Evolutionary conservation across 1,140 invertebrate genomes (phyloP).

Genomic region (Hylyphantes graminicola): DNA sequence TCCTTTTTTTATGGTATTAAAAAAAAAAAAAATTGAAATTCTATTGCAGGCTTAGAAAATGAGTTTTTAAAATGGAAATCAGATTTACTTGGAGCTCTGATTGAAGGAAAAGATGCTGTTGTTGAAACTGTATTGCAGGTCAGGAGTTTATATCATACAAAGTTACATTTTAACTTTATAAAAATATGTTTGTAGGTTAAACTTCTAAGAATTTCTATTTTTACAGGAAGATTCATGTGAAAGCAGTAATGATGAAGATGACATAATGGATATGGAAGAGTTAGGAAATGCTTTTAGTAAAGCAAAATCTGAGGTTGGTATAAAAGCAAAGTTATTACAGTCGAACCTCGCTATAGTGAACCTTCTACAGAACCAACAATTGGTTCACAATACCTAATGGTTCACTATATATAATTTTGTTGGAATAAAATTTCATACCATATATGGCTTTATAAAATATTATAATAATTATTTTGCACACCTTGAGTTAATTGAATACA

Average conservation of each 20-base stretch:
- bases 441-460: no score
- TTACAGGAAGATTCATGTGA: slow-evolving; percentile 56
- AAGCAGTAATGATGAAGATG: slow-evolving; percentile 63
- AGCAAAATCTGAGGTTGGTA: slow-evolving; percentile 62
- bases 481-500: no score
- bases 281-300: slow-evolving; percentile 67
- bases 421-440: no score
- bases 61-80: background rate
- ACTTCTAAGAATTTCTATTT: background rate
- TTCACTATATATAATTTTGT: no score
- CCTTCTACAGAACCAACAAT: no score
- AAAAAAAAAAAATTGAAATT: background rate
- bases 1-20: background rate
- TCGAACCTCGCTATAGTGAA: no score
- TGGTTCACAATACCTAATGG: no score
- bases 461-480: no score
- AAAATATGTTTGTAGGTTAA: background rate
- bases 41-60: background rate
- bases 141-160: no score
- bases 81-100: background rate
- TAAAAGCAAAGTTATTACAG: no score
- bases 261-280: slow-evolving; percentile 73
- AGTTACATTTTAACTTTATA: background rate
- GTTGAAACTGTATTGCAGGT: background rate
- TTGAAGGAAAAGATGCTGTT: background rate